Evolutionary conservation across 2,113 vertebrate genomes (phyloP).

Genomic region (Neogobius melanostomus): DNA sequence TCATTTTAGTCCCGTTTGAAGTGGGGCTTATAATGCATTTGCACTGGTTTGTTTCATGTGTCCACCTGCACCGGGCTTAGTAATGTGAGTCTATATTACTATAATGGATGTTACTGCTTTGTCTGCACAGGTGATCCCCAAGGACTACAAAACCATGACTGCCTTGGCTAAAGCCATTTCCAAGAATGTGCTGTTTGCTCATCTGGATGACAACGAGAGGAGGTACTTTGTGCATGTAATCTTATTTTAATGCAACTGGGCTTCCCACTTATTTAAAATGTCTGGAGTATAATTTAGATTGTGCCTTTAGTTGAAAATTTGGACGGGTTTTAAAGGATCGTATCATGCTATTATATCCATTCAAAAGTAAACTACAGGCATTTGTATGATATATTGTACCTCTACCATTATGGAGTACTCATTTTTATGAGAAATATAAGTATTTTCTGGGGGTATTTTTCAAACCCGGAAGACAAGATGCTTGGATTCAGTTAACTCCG

Average conservation of each 20-base stretch:
- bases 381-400: no score
- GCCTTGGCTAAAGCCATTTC: slow-evolving; percentile 96
- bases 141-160: slow-evolving; percentile 99
- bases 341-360: no score
- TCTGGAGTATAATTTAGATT: not conserved
- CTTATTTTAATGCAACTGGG: not conserved
- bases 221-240: slow-evolving; percentile 77
- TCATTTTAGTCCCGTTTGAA: slow-evolving; percentile 61
- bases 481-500: no score
- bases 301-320: not conserved
- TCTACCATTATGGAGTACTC: no score
- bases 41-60: slow-evolving; percentile 55
- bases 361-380: no score
- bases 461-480: no score
- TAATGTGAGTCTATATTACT: slow-evolving; percentile 16
- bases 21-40: slow-evolving; percentile 45
- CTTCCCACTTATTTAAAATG: not conserved
- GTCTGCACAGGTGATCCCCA: slow-evolving; percentile 89
- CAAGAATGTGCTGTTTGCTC: slow-evolving; percentile 96
- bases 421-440: no score
- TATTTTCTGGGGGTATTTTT: no score
- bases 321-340: no score
- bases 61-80: slow-evolving; percentile 55
- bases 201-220: slow-evolving; percentile 96
- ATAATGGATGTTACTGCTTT: slow-evolving; percentile 27